Evolutionary conservation across 92 coral and sea anemone species (phyloP).

Genomic region (Parazoanthus atlanticus): DNA sequence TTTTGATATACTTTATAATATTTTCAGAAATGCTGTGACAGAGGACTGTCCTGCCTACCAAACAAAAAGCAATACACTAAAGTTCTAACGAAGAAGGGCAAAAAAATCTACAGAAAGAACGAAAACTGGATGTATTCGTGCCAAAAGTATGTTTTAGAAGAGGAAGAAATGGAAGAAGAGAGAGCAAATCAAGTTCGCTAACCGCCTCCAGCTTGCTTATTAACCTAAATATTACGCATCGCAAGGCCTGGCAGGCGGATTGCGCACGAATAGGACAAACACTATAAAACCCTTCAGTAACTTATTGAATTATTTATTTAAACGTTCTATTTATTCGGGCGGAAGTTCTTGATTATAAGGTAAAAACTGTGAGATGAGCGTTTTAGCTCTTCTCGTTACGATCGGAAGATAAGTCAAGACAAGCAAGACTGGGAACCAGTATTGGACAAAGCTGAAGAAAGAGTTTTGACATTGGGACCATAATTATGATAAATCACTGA

Average conservation of each 20-base stretch:
- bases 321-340: not conserved
- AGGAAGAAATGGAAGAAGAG: not conserved
- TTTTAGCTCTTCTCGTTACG: not conserved
- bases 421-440: not conserved
- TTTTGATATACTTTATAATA: too few species aligned
- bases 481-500: not conserved
- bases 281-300: not conserved
- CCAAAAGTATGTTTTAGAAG: not conserved
- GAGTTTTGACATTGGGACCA: not conserved
- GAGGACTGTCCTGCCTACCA: constrained; percentile 5
- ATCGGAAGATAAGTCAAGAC: not conserved
- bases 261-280: not conserved
- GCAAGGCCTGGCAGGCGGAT: not conserved
- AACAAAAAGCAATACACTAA: not conserved
- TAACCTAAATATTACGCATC: not conserved
- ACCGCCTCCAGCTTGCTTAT: not conserved
- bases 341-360: too few species aligned
- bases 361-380: not conserved
- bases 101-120: not conserved
- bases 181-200: not conserved
- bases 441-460: not conserved
- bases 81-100: not conserved
- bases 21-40: constrained; percentile 36
- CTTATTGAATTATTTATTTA: constrained; percentile 20
- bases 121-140: not conserved